Conservation (phyloP, 2,888 invertebrate genomes). For the Oxystoma pomonae region DNA sequence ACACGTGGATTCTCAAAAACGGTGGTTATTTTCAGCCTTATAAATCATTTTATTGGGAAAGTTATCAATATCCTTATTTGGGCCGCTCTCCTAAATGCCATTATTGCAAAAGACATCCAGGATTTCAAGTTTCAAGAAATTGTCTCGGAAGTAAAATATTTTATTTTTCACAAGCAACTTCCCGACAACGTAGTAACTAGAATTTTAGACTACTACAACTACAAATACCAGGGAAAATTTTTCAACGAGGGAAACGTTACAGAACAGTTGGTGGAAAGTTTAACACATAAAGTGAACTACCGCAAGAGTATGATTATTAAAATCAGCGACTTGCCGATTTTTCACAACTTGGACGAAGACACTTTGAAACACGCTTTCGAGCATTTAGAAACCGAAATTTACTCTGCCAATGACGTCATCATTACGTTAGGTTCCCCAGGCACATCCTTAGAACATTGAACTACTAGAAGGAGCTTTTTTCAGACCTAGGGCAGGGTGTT, state of each 20-base stretch:
- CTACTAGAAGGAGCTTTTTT: too few species aligned
- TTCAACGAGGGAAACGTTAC: conserved; percentile 4
- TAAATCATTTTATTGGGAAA: conserved; percentile 10
- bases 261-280: neutral
- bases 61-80: neutral
- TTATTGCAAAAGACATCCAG: neutral
- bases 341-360: neutral
- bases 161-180: conserved; percentile 4
- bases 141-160: conserved; percentile 1
- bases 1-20: neutral
- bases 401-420: conserved; percentile 57
- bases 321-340: neutral
- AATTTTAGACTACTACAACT: conserved; percentile 2
- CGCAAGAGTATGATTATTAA: conserved; percentile 1
- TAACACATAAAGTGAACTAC: conserved; percentile 4
- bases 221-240: conserved; percentile 6
- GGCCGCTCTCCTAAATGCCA: neutral
- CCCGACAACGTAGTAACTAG: neutral
- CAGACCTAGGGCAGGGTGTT: too few species aligned
- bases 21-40: neutral
- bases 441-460: too few species aligned
- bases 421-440: conserved; percentile 56
- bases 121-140: conserved; percentile 7
- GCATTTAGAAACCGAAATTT: conserved; percentile 54
- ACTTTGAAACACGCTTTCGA: conserved; percentile 46